phyloP scores from a whole-genome alignment of 2,888 invertebrate genomes.

The Himalopsyche japonica region DNA sequence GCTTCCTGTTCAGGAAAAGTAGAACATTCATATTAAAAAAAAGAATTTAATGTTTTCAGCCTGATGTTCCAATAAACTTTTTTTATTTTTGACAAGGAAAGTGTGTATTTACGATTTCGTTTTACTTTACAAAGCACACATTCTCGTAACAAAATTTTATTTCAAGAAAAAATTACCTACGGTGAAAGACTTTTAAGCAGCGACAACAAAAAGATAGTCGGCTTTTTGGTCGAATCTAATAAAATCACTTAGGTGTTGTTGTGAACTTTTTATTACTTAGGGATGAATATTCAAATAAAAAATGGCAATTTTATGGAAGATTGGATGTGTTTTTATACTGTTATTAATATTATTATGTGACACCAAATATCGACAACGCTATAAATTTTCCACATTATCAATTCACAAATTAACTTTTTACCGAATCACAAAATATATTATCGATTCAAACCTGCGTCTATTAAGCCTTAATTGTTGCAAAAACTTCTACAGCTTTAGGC shows the following conservation, averaged over 20 bases:
- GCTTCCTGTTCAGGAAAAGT: neutral
- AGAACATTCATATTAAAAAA: neutral
- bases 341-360: no score
- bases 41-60: neutral
- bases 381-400: no score
- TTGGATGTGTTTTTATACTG: neutral
- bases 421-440: no score
- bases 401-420: no score
- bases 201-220: neutral
- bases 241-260: neutral
- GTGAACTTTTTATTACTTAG: neutral
- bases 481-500: no score
- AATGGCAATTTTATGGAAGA: neutral
- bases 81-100: neutral
- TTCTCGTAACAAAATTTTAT: neutral
- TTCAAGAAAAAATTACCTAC: neutral
- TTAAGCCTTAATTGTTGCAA: no score
- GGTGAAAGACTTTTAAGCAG: neutral
- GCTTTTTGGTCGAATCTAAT: neutral
- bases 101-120: neutral
- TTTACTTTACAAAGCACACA: neutral
- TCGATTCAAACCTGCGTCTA: no score
- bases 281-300: neutral
- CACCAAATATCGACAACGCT: no score
- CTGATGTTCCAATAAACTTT: neutral